These are phyloP conservation scores for Nematopogon swammerdamellus DNA, from an alignment of 2,888 invertebrate species.

Conservation along the genomic window DNA sequence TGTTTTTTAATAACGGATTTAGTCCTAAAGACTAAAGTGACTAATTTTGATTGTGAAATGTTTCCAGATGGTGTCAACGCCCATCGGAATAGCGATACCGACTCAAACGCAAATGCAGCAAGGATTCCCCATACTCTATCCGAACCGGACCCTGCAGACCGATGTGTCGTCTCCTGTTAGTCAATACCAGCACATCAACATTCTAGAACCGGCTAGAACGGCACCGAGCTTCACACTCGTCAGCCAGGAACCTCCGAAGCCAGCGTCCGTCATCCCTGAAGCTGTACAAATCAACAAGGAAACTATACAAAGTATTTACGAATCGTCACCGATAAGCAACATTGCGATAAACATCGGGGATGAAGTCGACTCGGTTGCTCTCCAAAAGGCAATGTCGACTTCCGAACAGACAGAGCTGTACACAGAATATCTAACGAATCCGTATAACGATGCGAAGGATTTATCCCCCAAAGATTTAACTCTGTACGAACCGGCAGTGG, in stretches of 20 bases:
- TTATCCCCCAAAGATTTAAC: constrained; percentile 25
- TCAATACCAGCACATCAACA: not conserved
- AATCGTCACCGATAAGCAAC: too few relatives aligned
- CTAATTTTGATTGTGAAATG: too few relatives aligned
- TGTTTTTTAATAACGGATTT: too few relatives aligned
- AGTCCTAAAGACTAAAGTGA: too few relatives aligned
- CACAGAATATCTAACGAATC: constrained; percentile 55
- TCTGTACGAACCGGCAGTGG: constrained; percentile 23
- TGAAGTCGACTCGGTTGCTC: too few relatives aligned
- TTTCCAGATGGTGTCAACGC: constrained; percentile 63
- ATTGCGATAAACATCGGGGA: too few relatives aligned
- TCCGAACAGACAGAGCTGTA: constrained; percentile 37
- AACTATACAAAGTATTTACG: too few relatives aligned
- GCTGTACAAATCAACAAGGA: too few relatives aligned
- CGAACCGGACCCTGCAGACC: constrained; percentile 10
- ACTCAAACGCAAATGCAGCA: constrained; percentile 20
- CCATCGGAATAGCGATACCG: constrained; percentile 53
- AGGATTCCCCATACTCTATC: constrained; percentile 27
- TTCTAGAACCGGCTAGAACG: not conserved
- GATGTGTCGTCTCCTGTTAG: too few relatives aligned
- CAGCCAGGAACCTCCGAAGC: not conserved
- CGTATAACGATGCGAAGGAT: constrained; percentile 43
- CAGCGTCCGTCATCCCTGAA: too few relatives aligned
- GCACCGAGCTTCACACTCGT: not conserved
- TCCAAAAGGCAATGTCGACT: constrained; percentile 10